phyloP scores from a whole-genome alignment of 2,113 vertebrate genomes.

The Vulpes vulpes region DNA sequence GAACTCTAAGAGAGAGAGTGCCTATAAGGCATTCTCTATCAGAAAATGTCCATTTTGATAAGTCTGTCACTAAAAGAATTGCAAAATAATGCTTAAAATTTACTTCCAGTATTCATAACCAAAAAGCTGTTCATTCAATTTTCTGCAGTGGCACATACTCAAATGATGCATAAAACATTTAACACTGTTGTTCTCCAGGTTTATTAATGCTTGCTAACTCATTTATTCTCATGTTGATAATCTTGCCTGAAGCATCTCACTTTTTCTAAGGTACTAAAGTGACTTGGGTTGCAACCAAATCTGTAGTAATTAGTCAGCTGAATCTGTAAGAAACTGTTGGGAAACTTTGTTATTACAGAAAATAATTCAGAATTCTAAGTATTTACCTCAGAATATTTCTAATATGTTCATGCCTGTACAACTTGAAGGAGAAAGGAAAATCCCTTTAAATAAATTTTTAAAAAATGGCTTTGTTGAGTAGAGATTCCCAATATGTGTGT shows the following conservation, averaged over 20 bases:
- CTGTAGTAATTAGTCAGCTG: constrained; percentile 73
- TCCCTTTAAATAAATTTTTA: not conserved
- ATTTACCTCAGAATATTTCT: constrained; percentile 47
- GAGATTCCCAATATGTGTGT: not conserved
- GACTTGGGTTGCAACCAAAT: constrained; percentile 74
- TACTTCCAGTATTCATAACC: constrained; percentile 64
- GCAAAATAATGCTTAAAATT: constrained; percentile 55
- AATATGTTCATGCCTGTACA: not conserved
- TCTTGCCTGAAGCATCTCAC: constrained; percentile 77
- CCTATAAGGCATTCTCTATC: constrained; percentile 39
- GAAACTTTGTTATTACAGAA: constrained; percentile 50
- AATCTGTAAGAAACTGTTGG: constrained; percentile 62
- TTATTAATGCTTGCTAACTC: constrained; percentile 80
- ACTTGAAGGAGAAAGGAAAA: not conserved
- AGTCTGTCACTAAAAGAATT: constrained; percentile 57
- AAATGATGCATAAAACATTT: constrained; percentile 81
- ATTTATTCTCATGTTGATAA: constrained; percentile 79
- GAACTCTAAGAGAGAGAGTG: constrained; percentile 20
- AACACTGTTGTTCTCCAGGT: constrained; percentile 70
- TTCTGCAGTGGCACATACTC: constrained; percentile 67
- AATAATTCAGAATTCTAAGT: constrained; percentile 54
- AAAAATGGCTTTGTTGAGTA: not conserved
- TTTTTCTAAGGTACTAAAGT: constrained; percentile 76
- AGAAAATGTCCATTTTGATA: constrained; percentile 68
- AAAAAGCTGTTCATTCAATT: constrained; percentile 71